Percentiles rank a stretch among this genome's conserved stretches.
These are phyloP conservation scores for Acrocyrtus sp. DNA, from an alignment of 2,888 invertebrate genomes.

Conservation along the genomic window DNA sequence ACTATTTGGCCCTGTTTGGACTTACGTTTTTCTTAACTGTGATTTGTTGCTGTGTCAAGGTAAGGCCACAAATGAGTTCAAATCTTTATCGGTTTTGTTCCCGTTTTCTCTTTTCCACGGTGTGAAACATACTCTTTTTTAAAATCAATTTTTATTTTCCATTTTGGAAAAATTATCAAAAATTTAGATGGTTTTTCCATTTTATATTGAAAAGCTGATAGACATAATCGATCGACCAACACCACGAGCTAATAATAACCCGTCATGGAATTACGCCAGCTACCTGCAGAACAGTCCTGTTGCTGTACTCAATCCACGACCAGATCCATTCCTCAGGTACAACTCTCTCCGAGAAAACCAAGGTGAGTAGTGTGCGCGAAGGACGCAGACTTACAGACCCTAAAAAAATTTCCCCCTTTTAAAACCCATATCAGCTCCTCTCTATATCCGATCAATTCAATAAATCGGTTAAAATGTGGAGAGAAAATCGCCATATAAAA, in stretches of 20 bases:
- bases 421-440: background rate
- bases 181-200: too few relatives aligned
- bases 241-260: conserved; percentile 53
- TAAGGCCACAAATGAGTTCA: conserved; percentile 21
- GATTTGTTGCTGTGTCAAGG: conserved; percentile 62
- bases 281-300: conserved; percentile 59
- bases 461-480: background rate
- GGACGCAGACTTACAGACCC: too few relatives aligned
- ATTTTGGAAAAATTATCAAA: too few relatives aligned
- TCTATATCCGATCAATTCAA: background rate
- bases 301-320: conserved; percentile 59
- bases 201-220: conserved; percentile 60
- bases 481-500: conserved; percentile 1
- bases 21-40: conserved; percentile 62
- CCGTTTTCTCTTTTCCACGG: background rate
- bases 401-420: background rate
- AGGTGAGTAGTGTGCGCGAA: too few relatives aligned
- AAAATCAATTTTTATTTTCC: conserved; percentile 5
- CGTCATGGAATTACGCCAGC: conserved; percentile 60
- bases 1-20: conserved; percentile 62
- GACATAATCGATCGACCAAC: conserved; percentile 62
- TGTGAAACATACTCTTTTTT: background rate
- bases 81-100: background rate
- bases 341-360: conserved; percentile 57
- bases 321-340: conserved; percentile 57